phyloP scores from a whole-genome alignment of 2,888 invertebrate genomes.

The Kryphioiulus occultus region DNA sequence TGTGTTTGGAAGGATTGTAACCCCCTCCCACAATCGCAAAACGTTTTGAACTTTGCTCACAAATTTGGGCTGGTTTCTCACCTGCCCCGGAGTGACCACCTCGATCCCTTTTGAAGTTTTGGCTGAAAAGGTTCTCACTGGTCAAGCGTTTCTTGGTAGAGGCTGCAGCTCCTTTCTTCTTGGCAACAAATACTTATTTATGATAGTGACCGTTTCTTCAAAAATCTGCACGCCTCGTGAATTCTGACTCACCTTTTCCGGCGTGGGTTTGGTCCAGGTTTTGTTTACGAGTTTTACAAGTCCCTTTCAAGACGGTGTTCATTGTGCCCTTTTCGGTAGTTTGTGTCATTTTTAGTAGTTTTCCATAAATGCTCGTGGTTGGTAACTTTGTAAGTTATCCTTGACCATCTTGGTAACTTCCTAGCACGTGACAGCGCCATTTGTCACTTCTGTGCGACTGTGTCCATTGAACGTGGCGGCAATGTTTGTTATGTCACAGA shows the following conservation, averaged over 20 bases:
- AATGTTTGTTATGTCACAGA: too few species aligned
- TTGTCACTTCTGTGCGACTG: too few species aligned
- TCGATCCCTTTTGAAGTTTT: background rate
- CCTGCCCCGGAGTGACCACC: constrained; percentile 17
- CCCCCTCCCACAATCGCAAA: background rate
- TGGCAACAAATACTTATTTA: background rate
- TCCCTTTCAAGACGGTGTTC: background rate
- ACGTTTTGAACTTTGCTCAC: constrained; percentile 31
- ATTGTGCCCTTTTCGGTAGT: background rate
- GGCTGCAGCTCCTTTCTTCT: background rate
- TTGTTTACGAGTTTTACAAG: background rate
- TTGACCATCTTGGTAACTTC: background rate
- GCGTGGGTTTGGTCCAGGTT: background rate
- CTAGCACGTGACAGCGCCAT: too few species aligned
- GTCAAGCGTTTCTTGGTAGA: background rate
- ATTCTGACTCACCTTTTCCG: background rate
- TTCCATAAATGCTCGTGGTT: background rate
- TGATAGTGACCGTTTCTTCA: background rate
- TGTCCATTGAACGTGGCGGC: too few species aligned
- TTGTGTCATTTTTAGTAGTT: background rate
- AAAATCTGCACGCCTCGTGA: background rate
- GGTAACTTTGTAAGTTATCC: background rate
- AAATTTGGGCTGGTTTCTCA: background rate
- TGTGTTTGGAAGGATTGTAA: background rate
- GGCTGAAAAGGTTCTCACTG: background rate